Base-by-base conservation (phyloP, 2,113 vertebrate genomes). In the Microtus montanus region DNA sequence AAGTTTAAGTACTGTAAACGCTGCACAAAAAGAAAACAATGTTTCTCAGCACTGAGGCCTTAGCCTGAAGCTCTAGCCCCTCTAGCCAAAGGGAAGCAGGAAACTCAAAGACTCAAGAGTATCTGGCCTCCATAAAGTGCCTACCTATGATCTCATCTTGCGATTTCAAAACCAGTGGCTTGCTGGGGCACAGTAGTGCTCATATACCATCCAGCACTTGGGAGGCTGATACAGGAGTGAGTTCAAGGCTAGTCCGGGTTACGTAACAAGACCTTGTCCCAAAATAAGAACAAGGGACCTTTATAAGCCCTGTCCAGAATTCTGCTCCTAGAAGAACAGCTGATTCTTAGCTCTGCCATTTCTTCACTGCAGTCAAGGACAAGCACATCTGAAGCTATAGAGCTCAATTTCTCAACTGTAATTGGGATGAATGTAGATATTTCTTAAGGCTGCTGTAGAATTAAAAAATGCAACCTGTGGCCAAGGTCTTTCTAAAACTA, bases 391-490 rank as follows among this genome's bases (percentile, higher is more conserved):
- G 73, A 89, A 19, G 7, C 52, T 75, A 78, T 30, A 63, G 74
- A 89, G 68, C 22, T 91, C 13, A 14, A 87, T 75, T 85, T 47
- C 63, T 89, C 77, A 66, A 49, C 33, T 80, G 3, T 47, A 93
- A 91, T 1, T 52, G 33, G 47, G 63, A 92, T 58, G 90, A 54
- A 79, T 61, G 19, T 13, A 86, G 73, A 19, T 47, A 92, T 84
- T 94, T 91, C 68, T 84, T 71, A 88, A 96, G 20, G 28, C 78
- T 83, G 15, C 3, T 88, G 9, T 22, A 91, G 44, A 64, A 82
- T 90, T 96, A 85, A 91, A 92, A 85, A 91, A 92, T 77, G 10
- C 73, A 96, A 12, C 74, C 24, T 61, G 70, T 30, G 41, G 73
- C 64, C 14, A 96, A 95, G 71, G 71, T 28, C 84, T 75, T 96